Conservation (phyloP, 2,888 invertebrate genomes). For the Amaurobius ferox region DNA sequence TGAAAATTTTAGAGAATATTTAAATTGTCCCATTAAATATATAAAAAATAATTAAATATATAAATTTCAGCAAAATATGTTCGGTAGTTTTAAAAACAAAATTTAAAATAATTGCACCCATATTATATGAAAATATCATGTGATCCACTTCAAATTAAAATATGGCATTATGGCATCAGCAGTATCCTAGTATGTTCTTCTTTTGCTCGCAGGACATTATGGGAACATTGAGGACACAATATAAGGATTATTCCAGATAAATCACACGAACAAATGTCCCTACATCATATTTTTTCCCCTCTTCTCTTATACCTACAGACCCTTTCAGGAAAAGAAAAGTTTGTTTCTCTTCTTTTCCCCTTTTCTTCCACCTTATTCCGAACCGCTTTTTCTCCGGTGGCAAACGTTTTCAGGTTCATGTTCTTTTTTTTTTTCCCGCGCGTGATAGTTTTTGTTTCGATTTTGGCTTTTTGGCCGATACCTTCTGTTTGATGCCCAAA, state of each 20-base stretch:
- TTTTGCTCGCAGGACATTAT: slow-evolving; percentile 57
- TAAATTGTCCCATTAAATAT: too few relatives aligned
- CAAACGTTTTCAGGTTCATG: background rate
- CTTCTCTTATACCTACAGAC: slow-evolving; percentile 12
- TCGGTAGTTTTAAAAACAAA: too few relatives aligned
- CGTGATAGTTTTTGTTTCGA: too few relatives aligned
- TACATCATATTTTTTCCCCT: slow-evolving; percentile 52
- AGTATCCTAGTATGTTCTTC: slow-evolving; percentile 55
- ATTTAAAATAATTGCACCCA: too few relatives aligned
- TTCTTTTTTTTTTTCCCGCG: too few relatives aligned
- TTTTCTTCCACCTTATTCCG: slow-evolving; percentile 23
- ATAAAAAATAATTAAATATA: too few relatives aligned
- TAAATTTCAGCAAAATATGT: too few relatives aligned
- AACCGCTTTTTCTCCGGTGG: background rate
- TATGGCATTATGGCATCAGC: slow-evolving; percentile 51
- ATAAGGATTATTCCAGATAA: slow-evolving; percentile 71
- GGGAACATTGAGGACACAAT: slow-evolving; percentile 70
- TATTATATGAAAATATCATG: too few relatives aligned
- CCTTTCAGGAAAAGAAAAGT: slow-evolving; percentile 21
- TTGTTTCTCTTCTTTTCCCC: background rate
- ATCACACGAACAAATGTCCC: slow-evolving; percentile 71
- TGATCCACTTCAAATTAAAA: too few relatives aligned
- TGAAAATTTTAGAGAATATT: too few relatives aligned
- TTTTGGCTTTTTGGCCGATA: too few relatives aligned
- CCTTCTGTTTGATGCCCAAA: too few relatives aligned